Conservation (phyloP, 2,113 vertebrate species). For the Euleptes europaea region DNA sequence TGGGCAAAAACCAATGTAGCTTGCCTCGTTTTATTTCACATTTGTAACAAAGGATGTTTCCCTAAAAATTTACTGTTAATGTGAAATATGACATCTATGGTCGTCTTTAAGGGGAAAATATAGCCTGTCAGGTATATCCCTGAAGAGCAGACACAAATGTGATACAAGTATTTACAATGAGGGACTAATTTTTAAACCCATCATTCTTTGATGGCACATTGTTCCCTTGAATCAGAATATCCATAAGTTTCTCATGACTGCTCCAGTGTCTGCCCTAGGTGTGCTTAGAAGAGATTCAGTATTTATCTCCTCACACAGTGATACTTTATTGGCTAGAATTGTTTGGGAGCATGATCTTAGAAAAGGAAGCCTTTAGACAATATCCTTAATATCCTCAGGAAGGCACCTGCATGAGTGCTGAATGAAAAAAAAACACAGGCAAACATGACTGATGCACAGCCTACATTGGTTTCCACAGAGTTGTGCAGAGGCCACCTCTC, state of each 20-base stretch:
- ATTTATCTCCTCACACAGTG: slow-evolving; percentile 1
- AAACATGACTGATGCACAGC: not conserved
- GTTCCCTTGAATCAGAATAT: not conserved
- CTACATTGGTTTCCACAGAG: not conserved
- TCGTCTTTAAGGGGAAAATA: not conserved
- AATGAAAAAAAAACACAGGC: not conserved
- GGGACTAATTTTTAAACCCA: not conserved
- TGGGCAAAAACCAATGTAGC: not conserved
- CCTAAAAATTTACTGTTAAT: slow-evolving; percentile 7
- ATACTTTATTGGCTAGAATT: not conserved
- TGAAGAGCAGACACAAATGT: not conserved
- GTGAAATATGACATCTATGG: not conserved
- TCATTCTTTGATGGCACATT: not conserved
- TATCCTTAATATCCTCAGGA: not conserved
- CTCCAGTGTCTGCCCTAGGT: not conserved
- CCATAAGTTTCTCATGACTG: not conserved
- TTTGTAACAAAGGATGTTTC: slow-evolving; percentile 13
- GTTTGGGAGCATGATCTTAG: not conserved
- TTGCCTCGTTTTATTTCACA: not conserved
- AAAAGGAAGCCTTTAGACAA: slow-evolving; percentile 5
- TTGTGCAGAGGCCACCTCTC: not conserved
- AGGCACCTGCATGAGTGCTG: not conserved
- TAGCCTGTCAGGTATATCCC: not conserved
- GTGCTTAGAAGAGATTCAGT: not conserved
- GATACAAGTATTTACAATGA: not conserved